Conservation (phyloP, 1,140 invertebrate species). For the Tetragonula clypearis region DNA sequence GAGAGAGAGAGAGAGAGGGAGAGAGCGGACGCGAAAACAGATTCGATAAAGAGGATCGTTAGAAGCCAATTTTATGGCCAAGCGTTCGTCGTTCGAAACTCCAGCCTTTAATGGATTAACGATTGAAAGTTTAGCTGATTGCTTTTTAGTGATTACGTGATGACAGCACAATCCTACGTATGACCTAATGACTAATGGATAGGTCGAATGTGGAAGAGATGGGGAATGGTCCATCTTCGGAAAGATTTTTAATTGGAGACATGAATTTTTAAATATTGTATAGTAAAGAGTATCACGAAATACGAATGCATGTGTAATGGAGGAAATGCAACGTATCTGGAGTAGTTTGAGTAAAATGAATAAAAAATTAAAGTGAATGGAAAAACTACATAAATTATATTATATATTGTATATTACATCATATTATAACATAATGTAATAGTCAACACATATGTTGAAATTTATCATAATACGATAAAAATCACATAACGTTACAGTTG, state of each 20-base stretch:
- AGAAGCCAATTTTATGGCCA: neutral
- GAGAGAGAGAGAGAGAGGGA: no score
- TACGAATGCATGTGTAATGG: no score
- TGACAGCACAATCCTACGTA: neutral
- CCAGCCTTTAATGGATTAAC: neutral
- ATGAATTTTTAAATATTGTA: neutral
- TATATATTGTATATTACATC: no score
- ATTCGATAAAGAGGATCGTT: neutral
- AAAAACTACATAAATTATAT: no score
- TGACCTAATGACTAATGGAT: neutral
- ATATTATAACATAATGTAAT: no score
- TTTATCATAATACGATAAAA: no score
- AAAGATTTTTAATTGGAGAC: neutral
- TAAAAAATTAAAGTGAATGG: no score
- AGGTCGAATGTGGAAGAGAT: neutral
- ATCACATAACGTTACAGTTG: no score
- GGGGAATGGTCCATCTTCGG: neutral
- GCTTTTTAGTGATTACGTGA: neutral
- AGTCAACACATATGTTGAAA: no score
- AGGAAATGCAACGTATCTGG: no score
- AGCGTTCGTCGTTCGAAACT: neutral
- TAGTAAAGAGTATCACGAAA: no score
- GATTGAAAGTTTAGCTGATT: neutral
- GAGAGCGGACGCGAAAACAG: neutral
- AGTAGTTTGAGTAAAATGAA: no score